These are phyloP conservation scores for Todiramphus chloris DNA, from an alignment of 2,113 vertebrate species.

Conservation along the genomic window DNA sequence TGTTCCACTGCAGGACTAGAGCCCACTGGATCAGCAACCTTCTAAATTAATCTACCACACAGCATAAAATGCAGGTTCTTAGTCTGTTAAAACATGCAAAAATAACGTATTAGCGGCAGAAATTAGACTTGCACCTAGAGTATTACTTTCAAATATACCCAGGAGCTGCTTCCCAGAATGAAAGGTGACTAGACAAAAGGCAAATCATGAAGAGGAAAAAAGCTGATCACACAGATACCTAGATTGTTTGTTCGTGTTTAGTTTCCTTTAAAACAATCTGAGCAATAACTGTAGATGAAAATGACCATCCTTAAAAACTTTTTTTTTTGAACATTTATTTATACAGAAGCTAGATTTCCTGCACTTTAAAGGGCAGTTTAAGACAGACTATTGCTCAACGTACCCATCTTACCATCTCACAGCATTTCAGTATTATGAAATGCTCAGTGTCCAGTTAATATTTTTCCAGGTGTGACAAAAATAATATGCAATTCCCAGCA, in stretches of 20 bases:
- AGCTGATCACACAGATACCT: neutral
- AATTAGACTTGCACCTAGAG: neutral
- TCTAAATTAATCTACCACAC: neutral
- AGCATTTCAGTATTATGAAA: neutral
- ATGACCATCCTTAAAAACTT: neutral
- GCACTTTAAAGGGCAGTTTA: neutral
- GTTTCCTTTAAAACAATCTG: neutral
- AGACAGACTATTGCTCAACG: neutral
- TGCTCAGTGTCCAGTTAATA: neutral
- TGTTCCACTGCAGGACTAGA: neutral
- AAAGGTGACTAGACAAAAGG: neutral
- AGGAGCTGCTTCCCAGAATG: neutral
- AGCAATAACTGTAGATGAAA: neutral
- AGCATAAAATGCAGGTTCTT: neutral
- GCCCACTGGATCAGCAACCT: neutral
- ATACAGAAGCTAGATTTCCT: neutral
- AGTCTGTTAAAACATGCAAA: neutral
- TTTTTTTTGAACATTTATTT: neutral
- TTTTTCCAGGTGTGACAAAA: neutral
- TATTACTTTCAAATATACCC: neutral
- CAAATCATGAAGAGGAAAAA: neutral
- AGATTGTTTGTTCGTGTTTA: neutral
- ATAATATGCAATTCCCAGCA: neutral
- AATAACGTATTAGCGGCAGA: neutral
- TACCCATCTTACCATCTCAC: neutral